A percentile compares a stretch with the other conserved stretches of the same genome.
Conservation (phyloP, 2,888 invertebrate species). For the Drosophila vallismaia region DNA sequence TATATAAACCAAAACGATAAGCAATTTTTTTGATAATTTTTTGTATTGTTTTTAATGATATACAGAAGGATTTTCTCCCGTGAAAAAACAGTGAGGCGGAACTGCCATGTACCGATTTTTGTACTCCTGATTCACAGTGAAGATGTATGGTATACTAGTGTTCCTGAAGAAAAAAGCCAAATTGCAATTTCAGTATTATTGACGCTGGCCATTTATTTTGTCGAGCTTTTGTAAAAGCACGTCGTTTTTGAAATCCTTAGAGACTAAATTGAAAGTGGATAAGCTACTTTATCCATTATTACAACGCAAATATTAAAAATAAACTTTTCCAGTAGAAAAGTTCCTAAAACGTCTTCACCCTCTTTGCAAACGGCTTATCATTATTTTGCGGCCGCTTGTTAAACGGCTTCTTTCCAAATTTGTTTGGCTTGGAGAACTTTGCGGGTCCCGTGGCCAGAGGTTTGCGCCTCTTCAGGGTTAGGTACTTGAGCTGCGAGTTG, state of each 20-base stretch:
- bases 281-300: background rate
- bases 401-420: conserved; percentile 43
- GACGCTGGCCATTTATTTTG: no score
- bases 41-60: no score
- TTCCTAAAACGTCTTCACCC: conserved; percentile 35
- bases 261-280: background rate
- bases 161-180: no score
- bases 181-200: no score
- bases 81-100: no score
- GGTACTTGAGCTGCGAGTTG: conserved; percentile 61
- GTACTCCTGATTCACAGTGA: no score
- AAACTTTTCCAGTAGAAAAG: background rate
- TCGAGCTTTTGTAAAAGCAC: background rate
- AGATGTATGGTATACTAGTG: no score
- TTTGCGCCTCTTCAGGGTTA: conserved; percentile 8
- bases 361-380: conserved; percentile 36
- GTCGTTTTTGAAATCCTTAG: background rate
- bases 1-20: no score
- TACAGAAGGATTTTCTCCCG: no score
- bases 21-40: no score
- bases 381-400: conserved; percentile 55
- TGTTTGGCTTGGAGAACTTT: conserved; percentile 29
- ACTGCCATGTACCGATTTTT: no score
- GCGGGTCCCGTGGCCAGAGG: conserved; percentile 8
- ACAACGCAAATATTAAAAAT: background rate